Conservation (phyloP, 1,140 invertebrate genomes). For the Meloidogyne floridensis region DNA sequence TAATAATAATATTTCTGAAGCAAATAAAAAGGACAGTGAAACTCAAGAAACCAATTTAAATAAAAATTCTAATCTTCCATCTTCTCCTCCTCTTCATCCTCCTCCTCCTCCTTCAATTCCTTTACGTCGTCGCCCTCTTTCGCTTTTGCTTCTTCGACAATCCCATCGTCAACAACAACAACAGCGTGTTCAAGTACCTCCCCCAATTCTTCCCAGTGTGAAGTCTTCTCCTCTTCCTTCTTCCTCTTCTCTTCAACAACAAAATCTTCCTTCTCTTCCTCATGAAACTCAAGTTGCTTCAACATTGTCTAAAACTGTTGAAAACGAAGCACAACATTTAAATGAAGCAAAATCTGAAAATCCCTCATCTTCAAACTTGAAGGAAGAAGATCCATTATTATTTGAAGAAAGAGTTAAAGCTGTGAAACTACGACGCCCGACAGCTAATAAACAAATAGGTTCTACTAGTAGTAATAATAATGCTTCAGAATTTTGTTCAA, state of each 20-base stretch:
- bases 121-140: background rate
- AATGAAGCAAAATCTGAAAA: background rate
- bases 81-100: no score
- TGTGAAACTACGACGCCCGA: background rate
- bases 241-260: background rate
- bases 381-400: background rate
- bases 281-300: no score
- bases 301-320: background rate
- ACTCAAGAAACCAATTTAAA: no score
- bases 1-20: background rate
- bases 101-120: background rate
- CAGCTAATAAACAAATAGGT: background rate
- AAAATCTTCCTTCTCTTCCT: background rate
- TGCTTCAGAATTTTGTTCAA: background rate
- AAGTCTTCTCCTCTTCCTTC: background rate
- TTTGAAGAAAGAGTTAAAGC: background rate
- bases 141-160: background rate
- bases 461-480: background rate
- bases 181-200: background rate
- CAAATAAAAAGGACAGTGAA: background rate
- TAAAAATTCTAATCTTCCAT: no score
- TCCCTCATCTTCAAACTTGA: no score
- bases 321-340: background rate
- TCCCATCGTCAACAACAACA: background rate
- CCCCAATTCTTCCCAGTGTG: background rate